Evolutionary conservation across 2,888 invertebrate species (phyloP).

Genomic region (Lordiphosa fenestrarum): DNA sequence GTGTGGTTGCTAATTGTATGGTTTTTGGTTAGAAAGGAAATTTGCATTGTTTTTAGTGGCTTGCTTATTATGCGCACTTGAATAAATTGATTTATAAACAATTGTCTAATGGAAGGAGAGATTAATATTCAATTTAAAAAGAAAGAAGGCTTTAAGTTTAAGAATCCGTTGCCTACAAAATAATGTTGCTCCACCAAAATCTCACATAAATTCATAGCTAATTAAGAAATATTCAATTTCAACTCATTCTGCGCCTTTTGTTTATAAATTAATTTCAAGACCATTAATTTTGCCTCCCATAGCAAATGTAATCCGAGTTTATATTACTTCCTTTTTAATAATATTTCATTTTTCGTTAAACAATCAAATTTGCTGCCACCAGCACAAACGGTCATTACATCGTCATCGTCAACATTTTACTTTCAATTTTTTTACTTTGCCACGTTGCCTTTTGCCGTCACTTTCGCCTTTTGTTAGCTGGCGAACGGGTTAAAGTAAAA

Average conservation of each 20-base stretch:
- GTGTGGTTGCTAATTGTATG: conserved; percentile 53
- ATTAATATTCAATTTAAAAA: too few species aligned
- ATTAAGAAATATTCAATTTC: too few species aligned
- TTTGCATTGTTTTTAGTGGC: conserved; percentile 44
- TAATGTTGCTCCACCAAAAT: too few species aligned
- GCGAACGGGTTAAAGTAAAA: conserved; percentile 64
- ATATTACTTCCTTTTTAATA: conserved; percentile 26
- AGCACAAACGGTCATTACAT: conserved; percentile 28
- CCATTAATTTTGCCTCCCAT: neutral
- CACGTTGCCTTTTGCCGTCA: conserved; percentile 27
- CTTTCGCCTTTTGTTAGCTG: conserved; percentile 44
- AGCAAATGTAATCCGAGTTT: neutral
- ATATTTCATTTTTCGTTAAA: conserved; percentile 29
- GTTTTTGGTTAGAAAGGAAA: conserved; percentile 26
- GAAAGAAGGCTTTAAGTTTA: too few species aligned
- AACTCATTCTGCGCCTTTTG: too few species aligned
- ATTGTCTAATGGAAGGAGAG: too few species aligned
- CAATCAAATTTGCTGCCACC: conserved; percentile 34
- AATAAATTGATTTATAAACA: neutral
- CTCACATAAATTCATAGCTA: too few species aligned
- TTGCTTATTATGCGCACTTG: conserved; percentile 14
- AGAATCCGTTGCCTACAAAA: too few species aligned
- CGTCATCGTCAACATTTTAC: conserved; percentile 19
- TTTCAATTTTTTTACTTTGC: conserved; percentile 48
- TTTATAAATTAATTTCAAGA: too few species aligned